These are phyloP conservation scores for Enhydra lutris DNA, from an alignment of 2,113 vertebrate species.

Conservation along the genomic window DNA sequence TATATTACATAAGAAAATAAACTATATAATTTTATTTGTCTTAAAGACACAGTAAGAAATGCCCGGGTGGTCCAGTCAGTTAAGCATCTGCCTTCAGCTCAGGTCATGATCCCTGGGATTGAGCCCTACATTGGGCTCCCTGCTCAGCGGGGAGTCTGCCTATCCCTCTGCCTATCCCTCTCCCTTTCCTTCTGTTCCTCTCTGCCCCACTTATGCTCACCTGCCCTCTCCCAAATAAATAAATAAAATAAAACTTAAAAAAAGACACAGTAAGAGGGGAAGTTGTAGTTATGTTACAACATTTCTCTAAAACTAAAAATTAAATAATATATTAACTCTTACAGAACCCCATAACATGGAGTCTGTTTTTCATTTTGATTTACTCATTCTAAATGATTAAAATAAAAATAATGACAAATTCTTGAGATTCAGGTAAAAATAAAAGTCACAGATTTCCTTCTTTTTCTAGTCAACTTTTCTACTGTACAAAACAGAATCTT, in stretches of 20 bases:
- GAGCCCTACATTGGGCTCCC: too few species aligned
- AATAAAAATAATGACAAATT: conserved; percentile 21
- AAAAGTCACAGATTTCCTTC: conserved; percentile 7
- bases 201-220: neutral
- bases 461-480: neutral
- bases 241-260: neutral
- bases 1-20: neutral
- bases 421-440: neutral
- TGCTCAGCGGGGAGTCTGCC: too few species aligned
- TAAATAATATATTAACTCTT: neutral
- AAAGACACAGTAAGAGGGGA: neutral
- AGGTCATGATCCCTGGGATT: too few species aligned
- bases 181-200: too few species aligned
- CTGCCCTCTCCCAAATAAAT: neutral
- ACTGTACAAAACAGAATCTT: neutral
- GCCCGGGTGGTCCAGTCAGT: neutral
- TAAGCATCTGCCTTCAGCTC: neutral
- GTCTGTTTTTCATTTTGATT: neutral
- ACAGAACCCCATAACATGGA: neutral
- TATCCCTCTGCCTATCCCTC: too few species aligned
- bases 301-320: neutral
- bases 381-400: conserved; percentile 15
- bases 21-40: neutral
- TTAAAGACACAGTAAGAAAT: neutral
- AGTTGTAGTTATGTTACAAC: neutral